Percentiles rank a stretch among this genome's conserved stretches.
Conservation (phyloP, 2,113 vertebrate genomes). For the Oplegnathus fasciatus region DNA sequence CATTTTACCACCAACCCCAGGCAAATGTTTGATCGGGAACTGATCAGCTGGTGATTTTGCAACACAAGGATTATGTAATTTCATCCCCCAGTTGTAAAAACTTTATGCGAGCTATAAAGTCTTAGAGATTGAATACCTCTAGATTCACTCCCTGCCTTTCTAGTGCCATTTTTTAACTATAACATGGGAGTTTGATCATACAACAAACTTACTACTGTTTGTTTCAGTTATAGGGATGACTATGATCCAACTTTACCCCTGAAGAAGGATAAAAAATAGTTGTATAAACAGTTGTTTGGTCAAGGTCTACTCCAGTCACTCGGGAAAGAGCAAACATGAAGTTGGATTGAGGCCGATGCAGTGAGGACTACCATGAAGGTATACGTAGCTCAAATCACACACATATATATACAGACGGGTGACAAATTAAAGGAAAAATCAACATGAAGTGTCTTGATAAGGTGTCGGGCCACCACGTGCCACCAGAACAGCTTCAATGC, state of each 20-base stretch:
- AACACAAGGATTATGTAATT: constrained; percentile 2
- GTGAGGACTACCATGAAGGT: not conserved
- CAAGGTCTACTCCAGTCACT: constrained; percentile 13
- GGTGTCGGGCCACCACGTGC: no score
- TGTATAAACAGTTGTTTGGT: constrained; percentile 1
- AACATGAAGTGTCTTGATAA: no score
- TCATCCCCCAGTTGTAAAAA: constrained; percentile 14
- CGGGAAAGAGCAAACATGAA: constrained; percentile 6
- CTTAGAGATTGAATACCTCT: not conserved
- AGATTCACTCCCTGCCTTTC: not conserved
- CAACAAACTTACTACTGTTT: constrained; percentile 24
- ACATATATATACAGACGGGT: no score
- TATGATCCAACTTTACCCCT: not conserved
- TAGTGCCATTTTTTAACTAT: not conserved
- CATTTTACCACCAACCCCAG: not conserved
- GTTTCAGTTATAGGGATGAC: not conserved
- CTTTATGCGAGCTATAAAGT: not conserved
- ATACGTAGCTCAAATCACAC: not conserved
- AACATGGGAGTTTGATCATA: not conserved
- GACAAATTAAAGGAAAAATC: no score
- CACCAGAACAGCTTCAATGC: no score
- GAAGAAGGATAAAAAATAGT: not conserved
- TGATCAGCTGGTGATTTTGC: not conserved
- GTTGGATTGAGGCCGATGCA: not conserved
- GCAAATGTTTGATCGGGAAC: not conserved